Percentiles rank a stretch among this genome's conserved stretches.
Conservation (phyloP, 1,140 invertebrate species). For the Druon quercuslanigerum region DNA sequence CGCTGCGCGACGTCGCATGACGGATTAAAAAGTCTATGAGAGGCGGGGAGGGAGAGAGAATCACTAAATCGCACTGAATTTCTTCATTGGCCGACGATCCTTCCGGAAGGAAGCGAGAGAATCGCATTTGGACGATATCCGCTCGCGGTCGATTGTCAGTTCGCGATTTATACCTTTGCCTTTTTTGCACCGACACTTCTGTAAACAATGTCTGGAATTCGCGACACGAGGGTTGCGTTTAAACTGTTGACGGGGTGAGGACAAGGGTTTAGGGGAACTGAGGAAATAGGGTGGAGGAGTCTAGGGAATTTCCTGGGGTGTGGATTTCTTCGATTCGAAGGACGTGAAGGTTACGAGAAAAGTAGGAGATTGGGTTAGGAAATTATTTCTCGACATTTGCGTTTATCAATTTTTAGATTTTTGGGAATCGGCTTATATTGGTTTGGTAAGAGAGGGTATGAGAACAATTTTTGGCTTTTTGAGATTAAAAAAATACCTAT, state of each 20-base stretch:
- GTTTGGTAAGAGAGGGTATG: no score
- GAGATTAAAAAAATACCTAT: not conserved
- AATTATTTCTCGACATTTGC: no score
- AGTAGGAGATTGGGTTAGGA: not conserved
- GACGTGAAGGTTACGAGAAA: not conserved
- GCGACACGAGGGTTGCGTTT: slow-evolving; percentile 24
- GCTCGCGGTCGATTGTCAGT: not conserved
- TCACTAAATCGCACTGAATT: not conserved
- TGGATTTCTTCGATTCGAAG: not conserved
- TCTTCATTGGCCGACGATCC: not conserved
- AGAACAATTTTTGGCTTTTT: no score
- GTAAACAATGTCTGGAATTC: slow-evolving; percentile 31
- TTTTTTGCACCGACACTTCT: not conserved
- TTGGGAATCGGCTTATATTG: no score
- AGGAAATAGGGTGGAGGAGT: slow-evolving; percentile 14
- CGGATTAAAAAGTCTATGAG: no score
- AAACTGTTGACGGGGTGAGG: not conserved
- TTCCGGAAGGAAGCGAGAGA: not conserved
- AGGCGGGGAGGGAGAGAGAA: no score
- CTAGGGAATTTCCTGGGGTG: slow-evolving; percentile 15
- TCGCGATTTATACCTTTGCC: not conserved
- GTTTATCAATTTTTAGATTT: no score
- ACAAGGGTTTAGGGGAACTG: not conserved
- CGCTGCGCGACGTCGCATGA: no score
- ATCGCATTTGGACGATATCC: not conserved